A percentile compares a stretch with the other conserved stretches of the same genome.
phyloP scores from a whole-genome alignment of 2,113 vertebrate genomes.

The Brachyhypopomus occidentalis region DNA sequence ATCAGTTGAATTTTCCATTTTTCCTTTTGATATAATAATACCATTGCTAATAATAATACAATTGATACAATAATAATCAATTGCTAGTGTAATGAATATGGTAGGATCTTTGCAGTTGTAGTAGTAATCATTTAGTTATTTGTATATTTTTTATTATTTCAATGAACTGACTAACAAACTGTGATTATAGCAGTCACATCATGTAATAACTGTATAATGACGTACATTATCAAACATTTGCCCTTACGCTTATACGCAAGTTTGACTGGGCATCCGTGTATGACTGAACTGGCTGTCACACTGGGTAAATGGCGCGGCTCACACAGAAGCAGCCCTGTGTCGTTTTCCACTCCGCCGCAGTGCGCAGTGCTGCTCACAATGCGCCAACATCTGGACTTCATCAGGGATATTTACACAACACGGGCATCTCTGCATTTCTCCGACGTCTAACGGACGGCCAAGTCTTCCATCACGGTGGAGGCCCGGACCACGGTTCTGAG shows the following conservation, averaged over 20 bases:
- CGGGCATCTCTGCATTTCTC: constrained; percentile 51
- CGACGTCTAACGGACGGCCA: constrained; percentile 55
- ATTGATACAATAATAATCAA: too few species aligned
- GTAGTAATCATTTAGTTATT: too few species aligned
- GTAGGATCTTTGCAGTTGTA: neutral
- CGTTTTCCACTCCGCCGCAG: neutral
- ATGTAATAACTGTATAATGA: too few species aligned
- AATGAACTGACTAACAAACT: neutral
- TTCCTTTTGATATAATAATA: neutral
- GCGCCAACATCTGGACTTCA: constrained; percentile 54
- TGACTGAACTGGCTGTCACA: neutral
- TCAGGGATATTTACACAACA: constrained; percentile 53
- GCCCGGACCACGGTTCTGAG: constrained; percentile 43
- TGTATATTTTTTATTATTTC: too few species aligned
- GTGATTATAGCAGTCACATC: neutral
- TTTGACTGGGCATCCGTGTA: neutral
- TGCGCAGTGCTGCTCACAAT: constrained; percentile 2
- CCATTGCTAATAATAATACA: too few species aligned
- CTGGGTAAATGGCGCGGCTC: neutral
- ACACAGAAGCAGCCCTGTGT: constrained; percentile 6
- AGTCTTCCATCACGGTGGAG: constrained; percentile 51
- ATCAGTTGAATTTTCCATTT: neutral
- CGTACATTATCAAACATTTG: too few species aligned
- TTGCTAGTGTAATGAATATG: too few species aligned
- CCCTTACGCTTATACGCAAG: neutral